phyloP scores from a whole-genome alignment of 2,888 invertebrate genomes.

The Drosophila anomalipes region DNA sequence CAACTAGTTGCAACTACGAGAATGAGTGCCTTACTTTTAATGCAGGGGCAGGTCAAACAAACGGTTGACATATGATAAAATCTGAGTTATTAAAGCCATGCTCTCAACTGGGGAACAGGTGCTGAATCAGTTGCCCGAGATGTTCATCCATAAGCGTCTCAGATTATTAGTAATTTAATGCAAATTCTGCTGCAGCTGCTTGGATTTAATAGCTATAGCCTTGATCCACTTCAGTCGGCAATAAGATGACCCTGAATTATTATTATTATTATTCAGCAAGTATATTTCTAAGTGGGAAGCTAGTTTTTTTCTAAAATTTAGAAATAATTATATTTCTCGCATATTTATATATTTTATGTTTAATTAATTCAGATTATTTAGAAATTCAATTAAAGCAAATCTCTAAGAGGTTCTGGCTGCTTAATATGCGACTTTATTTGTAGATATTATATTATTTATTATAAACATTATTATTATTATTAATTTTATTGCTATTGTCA shows the following conservation, averaged over 20 bases:
- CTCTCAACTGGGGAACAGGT: conserved; percentile 9
- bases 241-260: neutral
- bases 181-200: conserved; percentile 35
- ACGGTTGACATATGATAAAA: conserved; percentile 20
- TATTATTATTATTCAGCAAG: neutral
- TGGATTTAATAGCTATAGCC: conserved; percentile 5
- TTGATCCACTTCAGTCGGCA: conserved; percentile 10
- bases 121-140: conserved; percentile 11
- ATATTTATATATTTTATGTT: neutral
- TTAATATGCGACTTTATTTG: neutral
- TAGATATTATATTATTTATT: neutral
- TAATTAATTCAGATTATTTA: neutral
- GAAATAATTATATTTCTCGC: too few relatives aligned
- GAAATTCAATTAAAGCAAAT: neutral
- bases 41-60: conserved; percentile 20
- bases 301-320: neutral
- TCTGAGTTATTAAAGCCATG: neutral
- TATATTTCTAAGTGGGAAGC: neutral
- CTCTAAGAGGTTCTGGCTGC: neutral
- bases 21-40: conserved; percentile 18
- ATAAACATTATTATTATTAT: too few relatives aligned
- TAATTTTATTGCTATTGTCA: too few relatives aligned
- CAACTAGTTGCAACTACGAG: conserved; percentile 20
- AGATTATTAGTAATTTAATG: conserved; percentile 19
- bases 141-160: conserved; percentile 18